Evolutionary conservation across 1,140 invertebrate species (phyloP), one percentile per base, ranked within the genome.

Genomic region (Leucophenga varia): DNA sequence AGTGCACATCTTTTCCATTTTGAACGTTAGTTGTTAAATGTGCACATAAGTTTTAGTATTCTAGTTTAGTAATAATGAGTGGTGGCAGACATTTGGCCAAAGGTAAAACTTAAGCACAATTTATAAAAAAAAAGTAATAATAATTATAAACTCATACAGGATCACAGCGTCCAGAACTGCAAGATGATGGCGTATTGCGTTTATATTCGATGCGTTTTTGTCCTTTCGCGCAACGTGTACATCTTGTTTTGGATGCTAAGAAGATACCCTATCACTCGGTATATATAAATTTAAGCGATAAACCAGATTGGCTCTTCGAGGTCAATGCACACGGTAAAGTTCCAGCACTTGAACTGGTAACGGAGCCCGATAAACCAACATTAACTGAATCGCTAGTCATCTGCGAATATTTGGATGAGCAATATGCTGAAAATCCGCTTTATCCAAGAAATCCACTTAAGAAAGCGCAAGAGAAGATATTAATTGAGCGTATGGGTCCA

Each of bases 131-230:
- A 6, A 32, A 10, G 14, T n/a, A n/a, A n/a, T n/a, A n/a, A n/a
- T n/a, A n/a, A n/a, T n/a, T n/a, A n/a, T n/a, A n/a, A n/a, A n/a
- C n/a, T n/a, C 7, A 2, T 10, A 21, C 31, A 89, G 88, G 84
- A 44, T 85, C 84, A 10, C 54, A 65, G 10, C 79, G 79, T 19
- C 88, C 88, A 3, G 79, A 83, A 16, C 52, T 84, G 8, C 74
- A 77, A 16, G 78, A 80, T 43, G 72, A 75, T 52, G 89, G 85
- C 4, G 86, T 86, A 65, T 60, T 93, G 31, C 82, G 91, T 1
- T 72, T 95, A 1, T 95, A 93, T 70, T 91, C 85, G 40, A 96
- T 89, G 90, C 80, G 90, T 51, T 95, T 89, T 73, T 96, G 93
- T 72, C 93, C 93, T 0, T 97, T 86, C 69, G 90, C 91, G 1